These are phyloP conservation scores for Strongylocentrotus purpuratus DNA, from an alignment of 35 echinoderm and acorn worm genomes.

Conservation along the genomic window DNA sequence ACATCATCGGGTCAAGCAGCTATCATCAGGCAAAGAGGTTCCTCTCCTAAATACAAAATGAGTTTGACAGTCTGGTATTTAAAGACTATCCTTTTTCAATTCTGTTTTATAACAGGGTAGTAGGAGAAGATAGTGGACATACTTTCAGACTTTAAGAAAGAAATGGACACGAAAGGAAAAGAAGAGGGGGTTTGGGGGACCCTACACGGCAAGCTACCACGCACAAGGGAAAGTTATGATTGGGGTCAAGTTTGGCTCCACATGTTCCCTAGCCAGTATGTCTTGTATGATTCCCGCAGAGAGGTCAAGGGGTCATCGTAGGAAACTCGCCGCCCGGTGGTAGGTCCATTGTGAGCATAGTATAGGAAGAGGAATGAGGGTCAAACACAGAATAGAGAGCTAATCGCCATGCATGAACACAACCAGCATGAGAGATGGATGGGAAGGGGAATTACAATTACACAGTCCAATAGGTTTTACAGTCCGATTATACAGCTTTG, in stretches of 20 bases:
- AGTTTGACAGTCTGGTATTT: too few relatives aligned
- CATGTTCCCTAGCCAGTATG: not conserved
- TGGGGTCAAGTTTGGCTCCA: slow-evolving; percentile 7
- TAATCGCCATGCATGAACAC: not conserved
- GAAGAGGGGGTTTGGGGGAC: too few relatives aligned
- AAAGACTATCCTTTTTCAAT: too few relatives aligned
- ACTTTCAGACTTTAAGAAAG: too few relatives aligned
- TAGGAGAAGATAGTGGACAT: too few relatives aligned
- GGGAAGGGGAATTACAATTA: not conserved
- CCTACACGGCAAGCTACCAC: too few relatives aligned
- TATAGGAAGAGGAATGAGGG: not conserved
- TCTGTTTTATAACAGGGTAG: too few relatives aligned
- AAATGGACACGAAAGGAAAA: too few relatives aligned
- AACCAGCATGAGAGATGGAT: not conserved
- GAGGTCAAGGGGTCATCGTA: not conserved
- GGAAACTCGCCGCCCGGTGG: not conserved
- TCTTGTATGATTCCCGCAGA: not conserved
- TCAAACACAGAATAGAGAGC: not conserved
- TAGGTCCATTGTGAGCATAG: not conserved
- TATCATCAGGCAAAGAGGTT: too few relatives aligned
- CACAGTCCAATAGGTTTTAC: not conserved
- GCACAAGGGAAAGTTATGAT: not conserved
- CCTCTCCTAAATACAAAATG: too few relatives aligned
- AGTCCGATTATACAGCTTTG: not conserved
- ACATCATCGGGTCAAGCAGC: too few relatives aligned